Conservation (phyloP, 1,140 invertebrate species). For the Ceratosolen fusciceps region DNA sequence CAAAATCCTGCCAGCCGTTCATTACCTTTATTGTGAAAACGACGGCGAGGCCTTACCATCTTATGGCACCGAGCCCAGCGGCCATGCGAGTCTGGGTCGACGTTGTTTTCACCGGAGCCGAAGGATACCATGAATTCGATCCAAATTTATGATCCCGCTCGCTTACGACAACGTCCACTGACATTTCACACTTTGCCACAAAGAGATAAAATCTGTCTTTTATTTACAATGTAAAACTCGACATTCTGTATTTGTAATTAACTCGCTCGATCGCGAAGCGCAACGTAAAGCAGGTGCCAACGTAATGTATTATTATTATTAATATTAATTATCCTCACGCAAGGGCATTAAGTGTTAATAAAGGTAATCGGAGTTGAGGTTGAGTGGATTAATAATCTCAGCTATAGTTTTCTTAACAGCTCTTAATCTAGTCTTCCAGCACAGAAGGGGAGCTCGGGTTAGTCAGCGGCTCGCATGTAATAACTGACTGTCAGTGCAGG, state of each 20-base stretch:
- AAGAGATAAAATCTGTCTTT: too few relatives aligned
- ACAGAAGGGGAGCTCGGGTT: slow-evolving; percentile 41
- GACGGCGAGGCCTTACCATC: slow-evolving; percentile 87
- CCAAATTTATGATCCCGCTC: slow-evolving; percentile 47
- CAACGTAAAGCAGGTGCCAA: slow-evolving; percentile 35
- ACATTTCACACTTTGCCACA: too few relatives aligned
- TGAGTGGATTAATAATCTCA: slow-evolving; percentile 22
- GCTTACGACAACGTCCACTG: too few relatives aligned
- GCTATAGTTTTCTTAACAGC: slow-evolving; percentile 42
- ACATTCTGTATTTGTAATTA: not conserved
- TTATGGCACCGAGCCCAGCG: slow-evolving; percentile 94
- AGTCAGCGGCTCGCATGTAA: slow-evolving; percentile 23
- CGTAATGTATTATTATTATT: slow-evolving; percentile 40
- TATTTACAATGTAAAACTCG: too few relatives aligned
- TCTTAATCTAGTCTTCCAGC: slow-evolving; percentile 51
- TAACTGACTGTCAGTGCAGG: not conserved
- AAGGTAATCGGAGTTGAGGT: slow-evolving; percentile 37
- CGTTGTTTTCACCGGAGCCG: slow-evolving; percentile 91
- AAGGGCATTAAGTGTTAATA: slow-evolving; percentile 49
- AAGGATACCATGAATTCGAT: slow-evolving; percentile 85
- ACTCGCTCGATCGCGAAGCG: slow-evolving; percentile 28
- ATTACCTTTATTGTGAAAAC: slow-evolving; percentile 98
- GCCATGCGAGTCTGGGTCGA: slow-evolving; percentile 98
- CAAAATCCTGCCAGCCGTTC: slow-evolving; percentile 91
- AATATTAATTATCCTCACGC: too few relatives aligned